Conservation (phyloP, 2,797 vertebrate genomes). For the Muscicapa striata region DNA sequence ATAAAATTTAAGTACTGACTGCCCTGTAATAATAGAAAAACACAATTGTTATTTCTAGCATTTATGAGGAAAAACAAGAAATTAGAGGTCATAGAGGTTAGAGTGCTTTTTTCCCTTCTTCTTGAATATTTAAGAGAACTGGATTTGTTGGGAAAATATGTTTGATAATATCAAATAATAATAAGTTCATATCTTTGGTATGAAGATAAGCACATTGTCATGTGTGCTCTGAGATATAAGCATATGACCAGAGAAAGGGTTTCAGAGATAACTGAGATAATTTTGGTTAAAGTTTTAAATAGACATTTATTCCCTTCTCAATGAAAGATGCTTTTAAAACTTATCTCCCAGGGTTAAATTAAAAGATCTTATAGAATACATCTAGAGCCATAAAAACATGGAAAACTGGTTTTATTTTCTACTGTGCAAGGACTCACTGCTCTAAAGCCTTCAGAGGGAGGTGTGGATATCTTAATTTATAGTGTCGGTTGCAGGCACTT, state of each 20-base stretch:
- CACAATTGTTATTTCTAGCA: neutral
- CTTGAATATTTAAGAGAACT: neutral
- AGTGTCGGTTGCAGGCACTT: neutral
- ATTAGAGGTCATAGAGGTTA: neutral
- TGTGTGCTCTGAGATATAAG: neutral
- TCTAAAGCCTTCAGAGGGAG: neutral
- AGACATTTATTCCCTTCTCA: neutral
- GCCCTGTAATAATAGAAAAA: neutral
- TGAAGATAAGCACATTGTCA: neutral
- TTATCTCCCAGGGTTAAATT: neutral
- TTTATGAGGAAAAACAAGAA: neutral
- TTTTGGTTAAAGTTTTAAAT: neutral
- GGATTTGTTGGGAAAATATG: neutral
- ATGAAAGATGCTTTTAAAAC: neutral
- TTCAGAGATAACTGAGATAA: neutral
- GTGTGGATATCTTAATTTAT: conserved; percentile 52
- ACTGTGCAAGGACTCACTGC: neutral
- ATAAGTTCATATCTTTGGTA: too few relatives aligned
- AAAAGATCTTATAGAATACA: neutral
- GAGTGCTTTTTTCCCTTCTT: neutral
- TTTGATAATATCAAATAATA: too few relatives aligned
- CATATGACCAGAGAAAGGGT: neutral
- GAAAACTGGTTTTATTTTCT: neutral
- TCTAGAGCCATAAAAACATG: neutral
- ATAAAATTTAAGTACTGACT: neutral